Evolutionary conservation across 2,888 invertebrate genomes (phyloP).

Genomic region (Deroplatys truncata): DNA sequence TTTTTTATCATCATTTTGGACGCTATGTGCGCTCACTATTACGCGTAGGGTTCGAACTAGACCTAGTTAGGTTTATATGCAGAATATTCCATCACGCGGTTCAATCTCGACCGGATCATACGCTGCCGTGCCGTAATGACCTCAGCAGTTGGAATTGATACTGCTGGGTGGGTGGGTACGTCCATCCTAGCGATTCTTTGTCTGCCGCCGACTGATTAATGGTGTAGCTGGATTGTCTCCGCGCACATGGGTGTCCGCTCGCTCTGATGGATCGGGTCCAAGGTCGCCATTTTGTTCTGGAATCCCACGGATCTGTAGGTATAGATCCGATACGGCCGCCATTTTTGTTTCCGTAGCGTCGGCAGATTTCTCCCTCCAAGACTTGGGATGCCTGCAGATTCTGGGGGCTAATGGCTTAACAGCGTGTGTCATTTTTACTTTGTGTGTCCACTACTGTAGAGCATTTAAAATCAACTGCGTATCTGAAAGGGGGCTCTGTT

Average conservation of each 20-base stretch:
- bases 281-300: background rate
- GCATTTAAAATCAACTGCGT: too few species aligned
- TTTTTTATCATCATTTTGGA: too few species aligned
- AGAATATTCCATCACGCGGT: background rate
- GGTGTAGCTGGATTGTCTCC: background rate
- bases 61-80: background rate
- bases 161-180: background rate
- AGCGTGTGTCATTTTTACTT: too few species aligned
- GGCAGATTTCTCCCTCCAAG: too few species aligned
- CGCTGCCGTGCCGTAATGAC: background rate
- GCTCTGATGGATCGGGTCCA: background rate
- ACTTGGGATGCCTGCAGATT: too few species aligned
- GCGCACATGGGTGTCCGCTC: background rate
- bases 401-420: too few species aligned
- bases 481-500: too few species aligned
- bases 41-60: too few species aligned
- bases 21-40: too few species aligned
- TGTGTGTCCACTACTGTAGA: too few species aligned
- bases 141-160: background rate
- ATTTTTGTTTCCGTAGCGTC: background rate
- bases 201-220: slow-evolving; percentile 11
- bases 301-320: background rate
- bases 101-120: too few species aligned
- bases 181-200: background rate
- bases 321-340: background rate